Evolutionary conservation across 2,113 vertebrate species (phyloP).

Genomic region (Lethenteron camtschaticum): DNA sequence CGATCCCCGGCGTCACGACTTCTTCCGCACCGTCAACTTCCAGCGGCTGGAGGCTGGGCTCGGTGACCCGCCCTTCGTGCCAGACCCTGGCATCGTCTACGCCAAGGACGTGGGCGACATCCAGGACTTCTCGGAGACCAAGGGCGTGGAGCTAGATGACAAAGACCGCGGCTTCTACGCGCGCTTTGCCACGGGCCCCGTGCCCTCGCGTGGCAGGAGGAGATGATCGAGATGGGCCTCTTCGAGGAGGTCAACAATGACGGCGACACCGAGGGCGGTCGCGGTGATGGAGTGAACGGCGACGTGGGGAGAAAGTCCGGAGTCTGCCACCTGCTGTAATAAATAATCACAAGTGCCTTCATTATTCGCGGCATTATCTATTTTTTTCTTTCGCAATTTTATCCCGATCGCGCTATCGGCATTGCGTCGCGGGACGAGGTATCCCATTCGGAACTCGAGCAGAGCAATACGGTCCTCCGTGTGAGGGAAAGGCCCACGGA

Average conservation of each 20-base stretch:
- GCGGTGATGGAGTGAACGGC: conserved; percentile 15
- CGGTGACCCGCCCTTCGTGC: conserved; percentile 46
- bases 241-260: conserved; percentile 50
- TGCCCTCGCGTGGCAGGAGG: conserved; percentile 54
- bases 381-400: too few species aligned
- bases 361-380: too few species aligned
- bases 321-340: conserved; percentile 40
- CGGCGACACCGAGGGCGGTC: conserved; percentile 25
- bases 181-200: conserved; percentile 47
- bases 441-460: too few species aligned
- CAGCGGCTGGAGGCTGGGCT: conserved; percentile 57
- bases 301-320: conserved; percentile 29
- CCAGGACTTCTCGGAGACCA: conserved; percentile 61
- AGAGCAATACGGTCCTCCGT: too few species aligned
- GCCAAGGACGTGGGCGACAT: conserved; percentile 65
- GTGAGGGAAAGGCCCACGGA: too few species aligned
- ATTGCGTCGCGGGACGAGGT: too few species aligned
- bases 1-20: conserved; percentile 57
- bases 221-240: conserved; percentile 57
- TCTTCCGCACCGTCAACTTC: conserved; percentile 68
- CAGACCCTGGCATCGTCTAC: conserved; percentile 66
- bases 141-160: conserved; percentile 50
- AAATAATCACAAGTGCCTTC: conserved; percentile 12
- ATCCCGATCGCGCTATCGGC: too few species aligned
- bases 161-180: conserved; percentile 65